phyloP scores from a whole-genome alignment of 1,140 invertebrate species.

The Sycophaga agraensis region DNA sequence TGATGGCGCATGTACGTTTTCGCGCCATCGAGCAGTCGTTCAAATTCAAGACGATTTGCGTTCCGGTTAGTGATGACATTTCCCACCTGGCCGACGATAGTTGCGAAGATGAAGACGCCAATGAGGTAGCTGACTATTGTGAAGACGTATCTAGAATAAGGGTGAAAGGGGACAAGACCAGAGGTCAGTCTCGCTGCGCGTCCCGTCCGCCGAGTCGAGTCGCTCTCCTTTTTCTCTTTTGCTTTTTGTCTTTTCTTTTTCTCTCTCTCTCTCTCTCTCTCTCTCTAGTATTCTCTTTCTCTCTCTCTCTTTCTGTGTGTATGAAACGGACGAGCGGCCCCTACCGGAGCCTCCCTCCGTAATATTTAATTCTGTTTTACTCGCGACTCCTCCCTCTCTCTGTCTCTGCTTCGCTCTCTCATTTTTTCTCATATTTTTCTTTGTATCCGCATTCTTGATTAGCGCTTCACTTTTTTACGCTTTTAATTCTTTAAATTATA shows the following conservation, averaged over 20 bases:
- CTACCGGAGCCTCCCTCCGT: slow-evolving; percentile 53
- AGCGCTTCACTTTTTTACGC: background rate
- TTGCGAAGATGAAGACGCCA: slow-evolving; percentile 97
- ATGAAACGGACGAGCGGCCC: slow-evolving; percentile 52
- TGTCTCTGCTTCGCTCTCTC: too few relatives aligned
- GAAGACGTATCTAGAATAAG: slow-evolving; percentile 82
- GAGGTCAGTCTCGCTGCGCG: background rate
- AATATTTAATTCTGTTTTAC: slow-evolving; percentile 33
- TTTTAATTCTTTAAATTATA: background rate
- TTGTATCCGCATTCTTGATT: background rate
- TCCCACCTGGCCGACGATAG: slow-evolving; percentile 95
- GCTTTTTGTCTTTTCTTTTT: background rate
- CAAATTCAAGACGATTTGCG: slow-evolving; percentile 94
- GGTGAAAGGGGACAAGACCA: background rate
- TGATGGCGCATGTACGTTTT: slow-evolving; percentile 97
- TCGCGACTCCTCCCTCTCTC: too few relatives aligned
- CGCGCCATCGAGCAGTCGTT: slow-evolving; percentile 89
- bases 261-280: background rate
- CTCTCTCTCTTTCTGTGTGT: too few relatives aligned
- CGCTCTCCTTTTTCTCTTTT: background rate
- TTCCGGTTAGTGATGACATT: slow-evolving; percentile 97
- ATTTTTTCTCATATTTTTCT: slow-evolving; percentile 22
- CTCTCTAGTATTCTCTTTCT: background rate
- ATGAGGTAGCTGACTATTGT: slow-evolving; percentile 96
- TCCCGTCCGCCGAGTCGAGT: background rate